phyloP scores from a whole-genome alignment of 2,888 invertebrate species.

The Netelia inedita region DNA sequence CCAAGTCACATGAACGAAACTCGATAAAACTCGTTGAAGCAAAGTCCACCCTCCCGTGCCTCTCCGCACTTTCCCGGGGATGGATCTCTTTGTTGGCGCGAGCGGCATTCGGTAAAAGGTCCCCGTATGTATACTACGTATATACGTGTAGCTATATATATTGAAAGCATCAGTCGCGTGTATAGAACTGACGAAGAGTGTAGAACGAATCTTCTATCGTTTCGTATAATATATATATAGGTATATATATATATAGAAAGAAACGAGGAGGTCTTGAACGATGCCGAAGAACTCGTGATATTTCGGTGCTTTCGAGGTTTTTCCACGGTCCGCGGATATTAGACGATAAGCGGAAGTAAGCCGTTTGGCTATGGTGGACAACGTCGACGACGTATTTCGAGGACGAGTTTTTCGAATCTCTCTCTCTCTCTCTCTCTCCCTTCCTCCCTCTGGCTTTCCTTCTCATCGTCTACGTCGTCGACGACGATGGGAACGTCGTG shows the following conservation, averaged over 20 bases:
- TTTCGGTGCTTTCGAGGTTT: slow-evolving; percentile 60
- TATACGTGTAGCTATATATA: background rate
- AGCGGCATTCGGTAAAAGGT: slow-evolving; percentile 10
- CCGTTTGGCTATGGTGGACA: slow-evolving; percentile 54
- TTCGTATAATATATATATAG: slow-evolving; percentile 49
- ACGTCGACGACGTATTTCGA: slow-evolving; percentile 55
- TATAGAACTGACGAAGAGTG: slow-evolving; percentile 15
- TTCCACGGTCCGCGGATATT: slow-evolving; percentile 72
- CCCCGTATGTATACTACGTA: background rate
- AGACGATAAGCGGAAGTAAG: slow-evolving; percentile 76
- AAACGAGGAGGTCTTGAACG: slow-evolving; percentile 4
- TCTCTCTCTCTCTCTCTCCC: background rate
- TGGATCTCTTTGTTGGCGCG: slow-evolving; percentile 44
- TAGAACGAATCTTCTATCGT: slow-evolving; percentile 59
- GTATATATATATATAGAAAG: background rate
- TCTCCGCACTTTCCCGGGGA: slow-evolving; percentile 49
- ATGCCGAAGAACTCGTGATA: slow-evolving; percentile 70
- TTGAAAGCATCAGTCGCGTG: slow-evolving; percentile 1
- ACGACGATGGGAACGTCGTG: slow-evolving; percentile 71
- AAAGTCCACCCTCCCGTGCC: slow-evolving; percentile 24
- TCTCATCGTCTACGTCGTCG: slow-evolving; percentile 21
- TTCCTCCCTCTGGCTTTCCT: background rate
- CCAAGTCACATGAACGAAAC: slow-evolving; percentile 51
- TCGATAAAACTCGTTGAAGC: slow-evolving; percentile 66
- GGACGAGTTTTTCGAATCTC: slow-evolving; percentile 51